Conservation (phyloP, 2,797 vertebrate genomes). For the Amblyraja radiata region DNA sequence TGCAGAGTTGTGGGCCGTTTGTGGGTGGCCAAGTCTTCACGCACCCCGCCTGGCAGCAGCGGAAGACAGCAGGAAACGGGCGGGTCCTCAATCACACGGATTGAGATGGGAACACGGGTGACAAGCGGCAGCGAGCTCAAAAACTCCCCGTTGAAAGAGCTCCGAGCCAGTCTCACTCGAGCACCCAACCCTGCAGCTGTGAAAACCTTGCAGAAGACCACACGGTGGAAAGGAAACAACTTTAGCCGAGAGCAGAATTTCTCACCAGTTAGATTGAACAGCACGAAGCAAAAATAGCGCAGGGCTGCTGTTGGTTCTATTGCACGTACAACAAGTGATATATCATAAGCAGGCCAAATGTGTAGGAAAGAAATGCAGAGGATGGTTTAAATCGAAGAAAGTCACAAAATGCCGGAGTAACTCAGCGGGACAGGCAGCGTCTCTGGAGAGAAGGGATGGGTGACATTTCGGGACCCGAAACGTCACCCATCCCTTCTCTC, state of each 20-base stretch:
- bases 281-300: not conserved
- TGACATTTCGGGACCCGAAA: too few relatives aligned
- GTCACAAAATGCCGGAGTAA: too few relatives aligned
- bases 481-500: too few relatives aligned
- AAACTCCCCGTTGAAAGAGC: not conserved
- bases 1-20: not conserved
- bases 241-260: not conserved
- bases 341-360: not conserved
- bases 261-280: not conserved
- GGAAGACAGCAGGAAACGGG: not conserved
- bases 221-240: not conserved
- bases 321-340: not conserved
- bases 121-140: not conserved
- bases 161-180: not conserved
- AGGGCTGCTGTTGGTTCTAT: slow-evolving; percentile 19
- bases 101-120: too few relatives aligned
- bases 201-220: not conserved
- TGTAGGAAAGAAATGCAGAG: too few relatives aligned
- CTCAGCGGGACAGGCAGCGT: too few relatives aligned
- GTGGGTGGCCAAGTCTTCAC: not conserved
- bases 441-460: too few relatives aligned
- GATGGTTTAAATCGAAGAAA: too few relatives aligned
- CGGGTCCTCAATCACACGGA: not conserved
- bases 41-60: not conserved
- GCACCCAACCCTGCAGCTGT: not conserved